Evolutionary conservation across 2,113 vertebrate species (phyloP), one percentile per base, ranked within the genome.

Genomic region (Paralichthys olivaceus): DNA sequence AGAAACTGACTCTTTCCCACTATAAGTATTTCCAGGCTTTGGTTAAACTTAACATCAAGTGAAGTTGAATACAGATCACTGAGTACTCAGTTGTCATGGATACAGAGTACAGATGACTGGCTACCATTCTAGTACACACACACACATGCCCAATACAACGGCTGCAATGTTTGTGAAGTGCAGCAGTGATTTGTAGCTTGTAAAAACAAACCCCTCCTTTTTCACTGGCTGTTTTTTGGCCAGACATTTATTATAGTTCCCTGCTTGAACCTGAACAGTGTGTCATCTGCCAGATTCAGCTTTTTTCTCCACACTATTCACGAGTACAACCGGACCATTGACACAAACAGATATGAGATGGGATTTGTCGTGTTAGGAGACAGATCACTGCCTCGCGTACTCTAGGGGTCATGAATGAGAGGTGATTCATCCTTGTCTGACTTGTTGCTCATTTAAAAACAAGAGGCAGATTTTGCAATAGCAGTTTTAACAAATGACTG

Each of bases 31-130:
- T 80, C 4, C 62, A 70, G 75, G 51, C 69, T 86, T 59, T 26
- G 22, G 28, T 55, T 81, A 58, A 63, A 85, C 77, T 69, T 84
- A 62, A 87, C 72, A 90, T 80, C 9, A 82, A 65, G 56, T 59
- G 34, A 86, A 85, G 78, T 63, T 58, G 72, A 87, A 79, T 64
- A 45, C 68, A 68, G 43, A 89, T 87, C 49, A 74, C 60, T 23
- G 57, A 81, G 60, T 72, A 77, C 54, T 80, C 87, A 34, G 92
- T 91, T 91, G 87, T 87, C 89, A 92, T 91, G 86, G 90, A 81
- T 88, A 93, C 89, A 69, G 58, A 76, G 74, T 66, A 83, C 80
- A 83, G 72, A 83, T 15, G 0, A 77, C 67, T 78, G 75, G 43
- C 79, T 73, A 58, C 40, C 73, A 34, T 66, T 81, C 28, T 53